Conservation (phyloP, 2,113 vertebrate genomes). For the Leptodactylus fuscus region DNA sequence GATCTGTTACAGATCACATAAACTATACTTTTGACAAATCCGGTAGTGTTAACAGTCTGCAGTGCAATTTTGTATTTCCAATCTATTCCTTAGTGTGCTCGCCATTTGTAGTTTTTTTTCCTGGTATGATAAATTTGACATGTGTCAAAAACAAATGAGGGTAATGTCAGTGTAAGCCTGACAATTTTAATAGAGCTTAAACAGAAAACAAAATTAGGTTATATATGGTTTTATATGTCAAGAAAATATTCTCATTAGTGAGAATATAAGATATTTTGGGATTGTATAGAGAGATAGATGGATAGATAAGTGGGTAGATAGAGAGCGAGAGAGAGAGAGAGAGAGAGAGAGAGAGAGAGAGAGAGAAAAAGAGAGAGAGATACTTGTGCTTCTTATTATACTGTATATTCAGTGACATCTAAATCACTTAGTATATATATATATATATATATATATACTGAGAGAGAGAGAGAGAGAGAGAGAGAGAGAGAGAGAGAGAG, state of each 20-base stretch:
- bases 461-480: no score
- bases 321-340: no score
- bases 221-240: neutral
- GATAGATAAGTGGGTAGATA: neutral
- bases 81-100: slow-evolving; percentile 4
- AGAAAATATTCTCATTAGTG: neutral
- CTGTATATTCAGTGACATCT: no score
- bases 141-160: slow-evolving; percentile 15
- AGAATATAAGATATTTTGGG: neutral
- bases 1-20: slow-evolving; percentile 7
- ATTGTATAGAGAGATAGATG: neutral
- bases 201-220: neutral
- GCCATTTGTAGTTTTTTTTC: neutral
- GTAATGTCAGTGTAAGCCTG: slow-evolving; percentile 22
- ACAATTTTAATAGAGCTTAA: slow-evolving; percentile 22
- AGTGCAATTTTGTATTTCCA: neutral
- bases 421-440: no score
- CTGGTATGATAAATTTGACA: slow-evolving; percentile 9
- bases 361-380: no score
- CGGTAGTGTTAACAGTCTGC: neutral
- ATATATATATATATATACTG: no score
- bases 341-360: no score
- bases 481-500: no score
- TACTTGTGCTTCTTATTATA: no score
- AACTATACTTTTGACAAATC: neutral